Evolutionary conservation across 2,797 vertebrate species (phyloP).

Genomic region (Coreius guichenoti): DNA sequence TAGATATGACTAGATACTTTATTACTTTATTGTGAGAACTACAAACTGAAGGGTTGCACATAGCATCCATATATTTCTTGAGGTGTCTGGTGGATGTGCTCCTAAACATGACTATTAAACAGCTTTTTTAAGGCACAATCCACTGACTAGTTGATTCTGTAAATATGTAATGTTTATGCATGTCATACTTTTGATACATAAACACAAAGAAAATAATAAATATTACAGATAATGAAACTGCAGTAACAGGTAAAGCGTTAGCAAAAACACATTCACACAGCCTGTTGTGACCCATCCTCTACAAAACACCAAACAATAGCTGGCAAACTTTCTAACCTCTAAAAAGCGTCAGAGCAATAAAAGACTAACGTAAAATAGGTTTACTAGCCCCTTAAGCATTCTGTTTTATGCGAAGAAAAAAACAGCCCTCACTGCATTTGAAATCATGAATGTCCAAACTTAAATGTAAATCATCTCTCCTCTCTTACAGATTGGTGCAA

Average conservation of each 20-base stretch:
- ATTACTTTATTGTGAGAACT: neutral
- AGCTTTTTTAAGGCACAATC: neutral
- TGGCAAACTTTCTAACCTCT: conserved; percentile 55
- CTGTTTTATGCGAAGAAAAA: neutral
- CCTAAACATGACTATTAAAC: neutral
- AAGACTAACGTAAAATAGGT: conserved; percentile 48
- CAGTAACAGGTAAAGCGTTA: neutral
- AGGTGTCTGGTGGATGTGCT: neutral
- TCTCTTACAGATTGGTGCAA: neutral
- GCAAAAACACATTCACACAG: neutral
- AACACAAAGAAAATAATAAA: neutral
- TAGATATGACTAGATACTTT: conserved; percentile 3
- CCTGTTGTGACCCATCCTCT: conserved; percentile 24
- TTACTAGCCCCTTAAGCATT: conserved; percentile 17
- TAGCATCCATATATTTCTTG: neutral
- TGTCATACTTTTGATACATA: neutral
- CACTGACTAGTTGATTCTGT: neutral
- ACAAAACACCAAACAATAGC: conserved; percentile 48
- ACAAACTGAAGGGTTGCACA: neutral
- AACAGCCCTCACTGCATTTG: neutral
- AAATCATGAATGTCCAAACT: conserved; percentile 1
- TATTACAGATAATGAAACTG: neutral
- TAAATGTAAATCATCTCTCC: neutral
- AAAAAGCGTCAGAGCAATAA: conserved; percentile 57
- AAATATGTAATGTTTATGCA: neutral